Percentiles rank a stretch among this genome's conserved stretches.
These are phyloP conservation scores for Ctenosaura bakeri DNA, from an alignment of 2,797 vertebrate species.

Conservation along the genomic window DNA sequence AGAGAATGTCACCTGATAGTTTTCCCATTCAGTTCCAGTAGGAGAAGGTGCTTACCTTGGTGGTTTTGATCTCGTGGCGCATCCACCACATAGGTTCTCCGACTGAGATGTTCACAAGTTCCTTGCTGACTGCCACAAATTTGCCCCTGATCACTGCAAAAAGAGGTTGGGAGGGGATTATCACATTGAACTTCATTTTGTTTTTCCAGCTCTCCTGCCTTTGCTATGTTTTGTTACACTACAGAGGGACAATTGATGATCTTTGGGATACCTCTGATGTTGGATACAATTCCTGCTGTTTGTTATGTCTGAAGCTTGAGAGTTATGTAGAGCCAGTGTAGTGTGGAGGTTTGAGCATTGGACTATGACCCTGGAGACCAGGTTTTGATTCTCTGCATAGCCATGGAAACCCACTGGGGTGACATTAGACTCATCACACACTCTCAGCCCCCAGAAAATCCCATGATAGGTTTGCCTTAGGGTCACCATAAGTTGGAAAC, in stretches of 20 bases:
- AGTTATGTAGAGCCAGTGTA: not conserved
- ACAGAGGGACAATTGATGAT: not conserved
- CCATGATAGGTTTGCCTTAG: no score
- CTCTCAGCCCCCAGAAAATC: no score
- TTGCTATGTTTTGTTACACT: not conserved
- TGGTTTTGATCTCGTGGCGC: constrained; percentile 74
- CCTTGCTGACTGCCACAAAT: constrained; percentile 60
- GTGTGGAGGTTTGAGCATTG: no score
- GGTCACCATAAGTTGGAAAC: no score
- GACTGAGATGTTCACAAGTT: constrained; percentile 45
- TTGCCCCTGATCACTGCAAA: constrained; percentile 74
- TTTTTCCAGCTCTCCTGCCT: not conserved
- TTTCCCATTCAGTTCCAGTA: not conserved
- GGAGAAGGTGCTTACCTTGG: constrained; percentile 69
- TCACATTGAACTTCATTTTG: not conserved
- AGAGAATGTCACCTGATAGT: not conserved
- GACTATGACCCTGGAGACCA: no score
- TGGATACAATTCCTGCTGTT: not conserved
- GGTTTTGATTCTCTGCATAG: no score
- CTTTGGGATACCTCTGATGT: not conserved
- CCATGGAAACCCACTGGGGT: no score
- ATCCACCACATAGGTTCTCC: constrained; percentile 17
- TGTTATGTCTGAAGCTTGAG: not conserved
- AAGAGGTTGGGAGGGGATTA: not conserved
- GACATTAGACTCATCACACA: no score